Conservation (phyloP, 2,888 invertebrate species). For the Macaria notata region DNA sequence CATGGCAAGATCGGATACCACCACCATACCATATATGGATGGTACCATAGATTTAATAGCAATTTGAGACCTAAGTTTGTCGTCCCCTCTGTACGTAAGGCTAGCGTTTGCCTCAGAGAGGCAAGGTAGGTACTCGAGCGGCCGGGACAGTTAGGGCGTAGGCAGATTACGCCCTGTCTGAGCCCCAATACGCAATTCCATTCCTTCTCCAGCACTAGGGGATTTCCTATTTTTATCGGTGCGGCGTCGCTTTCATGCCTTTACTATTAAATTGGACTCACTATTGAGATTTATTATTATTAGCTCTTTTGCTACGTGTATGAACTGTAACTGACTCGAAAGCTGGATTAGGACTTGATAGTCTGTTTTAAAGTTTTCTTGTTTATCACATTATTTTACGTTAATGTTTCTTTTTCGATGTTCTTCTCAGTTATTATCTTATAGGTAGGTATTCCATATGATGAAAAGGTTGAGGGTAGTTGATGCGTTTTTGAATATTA, state of each 20-base stretch:
- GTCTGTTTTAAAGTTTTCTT: too few species aligned
- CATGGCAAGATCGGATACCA: not conserved
- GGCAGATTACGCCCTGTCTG: constrained; percentile 79
- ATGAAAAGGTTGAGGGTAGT: too few species aligned
- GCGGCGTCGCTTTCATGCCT: constrained; percentile 56
- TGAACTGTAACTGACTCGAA: not conserved
- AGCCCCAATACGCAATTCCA: constrained; percentile 79
- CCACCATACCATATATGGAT: not conserved
- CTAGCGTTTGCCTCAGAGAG: constrained; percentile 51
- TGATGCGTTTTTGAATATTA: too few species aligned
- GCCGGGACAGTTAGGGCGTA: constrained; percentile 75
- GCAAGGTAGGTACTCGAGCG: constrained; percentile 54
- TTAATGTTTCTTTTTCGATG: too few species aligned
- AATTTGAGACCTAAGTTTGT: too few species aligned
- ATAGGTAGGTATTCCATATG: too few species aligned
- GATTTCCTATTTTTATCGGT: constrained; percentile 76
- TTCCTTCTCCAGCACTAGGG: constrained; percentile 58
- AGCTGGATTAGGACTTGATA: too few species aligned
- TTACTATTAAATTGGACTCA: constrained; percentile 59
- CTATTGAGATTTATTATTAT: constrained; percentile 31
- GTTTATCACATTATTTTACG: too few species aligned
- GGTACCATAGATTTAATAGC: not conserved
- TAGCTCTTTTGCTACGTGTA: constrained; percentile 14
- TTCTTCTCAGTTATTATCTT: too few species aligned
- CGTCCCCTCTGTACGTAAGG: constrained; percentile 9